Base-by-base conservation (phyloP, 2,113 vertebrate species). In the Microtus richardsoni region DNA sequence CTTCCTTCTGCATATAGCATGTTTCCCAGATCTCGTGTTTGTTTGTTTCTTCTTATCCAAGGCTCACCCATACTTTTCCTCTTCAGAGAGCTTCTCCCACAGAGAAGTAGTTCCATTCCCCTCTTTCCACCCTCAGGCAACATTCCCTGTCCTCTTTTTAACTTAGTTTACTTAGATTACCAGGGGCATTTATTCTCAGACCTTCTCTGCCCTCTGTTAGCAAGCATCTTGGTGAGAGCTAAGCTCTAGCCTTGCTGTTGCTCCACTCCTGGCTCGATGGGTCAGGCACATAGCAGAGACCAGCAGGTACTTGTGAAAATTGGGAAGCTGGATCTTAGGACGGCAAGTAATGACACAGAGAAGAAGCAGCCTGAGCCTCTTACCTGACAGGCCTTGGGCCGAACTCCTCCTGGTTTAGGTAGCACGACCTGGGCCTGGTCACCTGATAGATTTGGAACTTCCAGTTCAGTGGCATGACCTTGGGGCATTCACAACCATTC, bases 131-230 rank as follows among this genome's bases (percentile, higher is more conserved):
- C 3, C 2, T 5, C 47, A 58, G 2, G n/a, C 3, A 75, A 33
- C 10, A 2, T 1, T 88, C 39, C 26, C 33, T 66, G 5, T 36
- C 5, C n/a, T 62, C 71, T 62, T 75, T 60, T 47, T 36, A 60
- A 70, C 73, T 79, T 88, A 33, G 8, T 90, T 93, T 73, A 74
- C 79, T 44, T n/a, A 93, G 86, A 71, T 93, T 14, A 62, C 24
- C 66, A 41, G 26, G 24, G 39, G 7, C 47, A 30, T 62, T 91
- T 87, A 10, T 88, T 74, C 47, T 58, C 28, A 85, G 58, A 21
- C 19, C 88, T 58, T 89, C 11, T 44, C 6, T 16, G 1, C 5
- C 7, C 26, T 82, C 36, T 47, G 1, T 68, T n/a, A 60, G 36
- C 54, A 73, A 58, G 54, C 66, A 79, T 8, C 5, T 84, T 21